phyloP scores from a whole-genome alignment of 2,888 invertebrate genomes.

The Zootermopsis nevadensis region DNA sequence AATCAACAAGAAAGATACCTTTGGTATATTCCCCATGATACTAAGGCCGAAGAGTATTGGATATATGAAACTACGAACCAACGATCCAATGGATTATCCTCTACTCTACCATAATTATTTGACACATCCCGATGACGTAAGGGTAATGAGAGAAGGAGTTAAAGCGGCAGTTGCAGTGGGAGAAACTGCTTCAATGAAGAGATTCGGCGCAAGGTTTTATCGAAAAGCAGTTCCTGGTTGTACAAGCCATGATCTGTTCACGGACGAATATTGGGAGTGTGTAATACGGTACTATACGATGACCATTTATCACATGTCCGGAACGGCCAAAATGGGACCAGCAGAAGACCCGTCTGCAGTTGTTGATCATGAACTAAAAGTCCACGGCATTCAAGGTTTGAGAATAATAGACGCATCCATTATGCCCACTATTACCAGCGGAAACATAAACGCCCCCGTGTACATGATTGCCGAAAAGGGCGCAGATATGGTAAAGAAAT shows the following conservation, averaged over 20 bases:
- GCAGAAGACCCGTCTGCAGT: constrained; percentile 81
- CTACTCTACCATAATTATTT: constrained; percentile 92
- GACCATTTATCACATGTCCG: constrained; percentile 88
- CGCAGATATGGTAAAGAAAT: constrained; percentile 81
- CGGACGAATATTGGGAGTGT: constrained; percentile 91
- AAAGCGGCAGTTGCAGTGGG: constrained; percentile 86
- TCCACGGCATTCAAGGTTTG: constrained; percentile 81
- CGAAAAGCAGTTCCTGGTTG: constrained; percentile 83
- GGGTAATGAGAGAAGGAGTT: constrained; percentile 85
- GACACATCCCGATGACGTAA: constrained; percentile 86
- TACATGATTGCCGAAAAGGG: constrained; percentile 91
- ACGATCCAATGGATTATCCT: constrained; percentile 81
- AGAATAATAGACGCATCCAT: constrained; percentile 89
- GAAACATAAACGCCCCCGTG: constrained; percentile 88
- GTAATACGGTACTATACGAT: constrained; percentile 85
- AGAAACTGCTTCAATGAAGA: constrained; percentile 80
- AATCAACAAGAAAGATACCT: constrained; percentile 80
- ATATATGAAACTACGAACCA: constrained; percentile 64
- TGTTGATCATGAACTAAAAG: constrained; percentile 80
- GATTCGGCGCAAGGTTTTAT: constrained; percentile 83
- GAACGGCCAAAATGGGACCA: constrained; percentile 88
- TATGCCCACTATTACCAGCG: constrained; percentile 88
- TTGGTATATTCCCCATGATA: constrained; percentile 89
- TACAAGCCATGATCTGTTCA: constrained; percentile 78
- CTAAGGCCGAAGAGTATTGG: constrained; percentile 79